A percentile compares a stretch with the other conserved stretches of the same genome.
These are phyloP conservation scores for Piaya cayana DNA, from an alignment of 2,113 vertebrate genomes.

Conservation along the genomic window DNA sequence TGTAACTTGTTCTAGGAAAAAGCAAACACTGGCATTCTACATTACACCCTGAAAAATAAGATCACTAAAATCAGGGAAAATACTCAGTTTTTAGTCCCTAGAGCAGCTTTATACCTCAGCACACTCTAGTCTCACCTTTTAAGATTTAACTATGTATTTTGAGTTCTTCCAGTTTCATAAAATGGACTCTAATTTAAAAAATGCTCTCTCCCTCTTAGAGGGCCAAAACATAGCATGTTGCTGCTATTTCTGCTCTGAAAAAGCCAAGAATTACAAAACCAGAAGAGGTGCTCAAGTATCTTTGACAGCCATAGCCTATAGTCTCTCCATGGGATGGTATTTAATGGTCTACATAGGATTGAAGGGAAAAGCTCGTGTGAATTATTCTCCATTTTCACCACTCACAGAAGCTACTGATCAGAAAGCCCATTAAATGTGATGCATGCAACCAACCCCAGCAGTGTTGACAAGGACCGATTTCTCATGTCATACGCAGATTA, in stretches of 20 bases:
- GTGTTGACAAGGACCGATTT: neutral
- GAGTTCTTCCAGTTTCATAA: neutral
- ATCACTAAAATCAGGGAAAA: neutral
- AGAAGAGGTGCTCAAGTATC: constrained; percentile 9
- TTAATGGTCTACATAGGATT: neutral
- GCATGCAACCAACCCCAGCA: neutral
- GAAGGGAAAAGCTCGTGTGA: neutral
- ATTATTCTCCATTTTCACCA: constrained; percentile 12
- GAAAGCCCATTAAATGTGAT: constrained; percentile 26
- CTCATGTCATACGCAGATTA: neutral
- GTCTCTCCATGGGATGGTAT: neutral
- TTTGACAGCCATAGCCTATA: constrained; percentile 28
- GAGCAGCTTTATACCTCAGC: neutral
- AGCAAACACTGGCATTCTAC: too few relatives aligned
- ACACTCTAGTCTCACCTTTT: neutral
- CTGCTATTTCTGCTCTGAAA: constrained; percentile 10
- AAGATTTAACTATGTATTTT: neutral
- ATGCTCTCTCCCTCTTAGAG: neutral
- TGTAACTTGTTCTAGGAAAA: too few relatives aligned
- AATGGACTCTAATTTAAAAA: neutral
- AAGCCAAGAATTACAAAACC: neutral
- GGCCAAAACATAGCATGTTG: neutral
- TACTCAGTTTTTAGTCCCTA: neutral
- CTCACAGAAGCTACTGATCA: neutral
- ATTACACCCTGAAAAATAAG: too few relatives aligned